Evolutionary conservation across 2,113 vertebrate species (phyloP).

Genomic region (Malurus cyaneus): DNA sequence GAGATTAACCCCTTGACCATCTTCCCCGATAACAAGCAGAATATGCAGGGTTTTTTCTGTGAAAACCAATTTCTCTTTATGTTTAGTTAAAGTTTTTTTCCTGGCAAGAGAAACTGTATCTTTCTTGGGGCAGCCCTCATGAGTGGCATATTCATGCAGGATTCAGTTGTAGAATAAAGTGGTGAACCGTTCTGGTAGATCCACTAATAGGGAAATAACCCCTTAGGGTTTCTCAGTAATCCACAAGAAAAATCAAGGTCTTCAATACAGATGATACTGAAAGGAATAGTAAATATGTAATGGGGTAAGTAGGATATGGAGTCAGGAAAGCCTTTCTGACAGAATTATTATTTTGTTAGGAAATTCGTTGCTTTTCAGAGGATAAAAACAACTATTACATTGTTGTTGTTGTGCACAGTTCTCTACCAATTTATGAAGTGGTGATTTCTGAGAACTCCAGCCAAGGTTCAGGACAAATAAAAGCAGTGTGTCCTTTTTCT

Average conservation of each 20-base stretch:
- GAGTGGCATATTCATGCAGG: neutral
- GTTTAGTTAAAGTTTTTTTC: neutral
- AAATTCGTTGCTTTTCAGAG: neutral
- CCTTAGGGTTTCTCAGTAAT: neutral
- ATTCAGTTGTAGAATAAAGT: neutral
- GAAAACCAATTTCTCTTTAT: neutral
- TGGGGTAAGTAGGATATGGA: neutral
- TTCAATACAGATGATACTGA: neutral
- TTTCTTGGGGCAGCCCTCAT: neutral
- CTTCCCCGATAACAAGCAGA: neutral
- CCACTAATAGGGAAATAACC: neutral
- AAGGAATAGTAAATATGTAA: neutral
- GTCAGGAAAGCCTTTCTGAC: neutral
- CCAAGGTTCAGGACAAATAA: neutral
- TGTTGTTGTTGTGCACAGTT: neutral
- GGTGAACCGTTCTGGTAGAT: neutral
- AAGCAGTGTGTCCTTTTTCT: neutral
- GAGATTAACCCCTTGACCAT: neutral
- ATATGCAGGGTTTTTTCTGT: neutral
- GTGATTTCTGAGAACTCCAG: neutral
- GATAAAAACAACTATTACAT: neutral
- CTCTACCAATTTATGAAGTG: neutral
- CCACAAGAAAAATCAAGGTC: neutral
- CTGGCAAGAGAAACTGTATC: neutral
- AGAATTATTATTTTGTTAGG: neutral